Percentiles rank a stretch among this genome's conserved stretches.
phyloP scores from a whole-genome alignment of 1,140 invertebrate species.

The Ganaspis sp. region DNA sequence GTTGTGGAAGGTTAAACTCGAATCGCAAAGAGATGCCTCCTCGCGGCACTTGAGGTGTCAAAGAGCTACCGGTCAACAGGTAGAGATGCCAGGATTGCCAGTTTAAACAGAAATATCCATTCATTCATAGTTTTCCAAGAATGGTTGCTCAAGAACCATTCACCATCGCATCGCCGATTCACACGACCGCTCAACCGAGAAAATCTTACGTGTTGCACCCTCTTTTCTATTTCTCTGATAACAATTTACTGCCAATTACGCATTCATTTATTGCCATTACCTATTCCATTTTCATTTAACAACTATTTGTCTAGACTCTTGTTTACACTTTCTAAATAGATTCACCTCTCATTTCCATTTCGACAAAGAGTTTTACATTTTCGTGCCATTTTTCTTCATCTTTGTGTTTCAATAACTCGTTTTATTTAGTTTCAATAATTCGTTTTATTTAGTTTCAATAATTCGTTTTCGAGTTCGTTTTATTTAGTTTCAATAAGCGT shows the following conservation, averaged over 20 bases:
- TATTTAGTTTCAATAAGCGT: too few species aligned
- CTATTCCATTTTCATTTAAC: slow-evolving; percentile 1
- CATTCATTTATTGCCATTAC: neutral
- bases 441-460: too few species aligned
- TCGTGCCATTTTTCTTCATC: too few species aligned
- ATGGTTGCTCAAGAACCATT: slow-evolving; percentile 30
- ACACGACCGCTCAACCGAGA: slow-evolving; percentile 24
- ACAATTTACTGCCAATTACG: slow-evolving; percentile 9
- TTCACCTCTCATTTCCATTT: too few species aligned
- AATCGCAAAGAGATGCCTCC: neutral
- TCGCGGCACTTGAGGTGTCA: slow-evolving; percentile 1
- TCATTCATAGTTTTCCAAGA: slow-evolving; percentile 25
- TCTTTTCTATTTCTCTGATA: slow-evolving; percentile 10
- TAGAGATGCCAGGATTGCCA: neutral
- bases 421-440: too few species aligned
- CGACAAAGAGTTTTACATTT: too few species aligned
- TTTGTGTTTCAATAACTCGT: too few species aligned
- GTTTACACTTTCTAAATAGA: neutral
- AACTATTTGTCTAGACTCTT: neutral
- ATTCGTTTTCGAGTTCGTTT: too few species aligned
- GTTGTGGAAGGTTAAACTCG: slow-evolving; percentile 45
- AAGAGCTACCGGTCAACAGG: neutral
- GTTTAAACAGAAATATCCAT: slow-evolving; percentile 27
- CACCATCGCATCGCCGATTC: neutral
- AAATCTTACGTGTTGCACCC: slow-evolving; percentile 7